Conservation (phyloP, 2,797 vertebrate genomes). For the Labeo calbasu region DNA sequence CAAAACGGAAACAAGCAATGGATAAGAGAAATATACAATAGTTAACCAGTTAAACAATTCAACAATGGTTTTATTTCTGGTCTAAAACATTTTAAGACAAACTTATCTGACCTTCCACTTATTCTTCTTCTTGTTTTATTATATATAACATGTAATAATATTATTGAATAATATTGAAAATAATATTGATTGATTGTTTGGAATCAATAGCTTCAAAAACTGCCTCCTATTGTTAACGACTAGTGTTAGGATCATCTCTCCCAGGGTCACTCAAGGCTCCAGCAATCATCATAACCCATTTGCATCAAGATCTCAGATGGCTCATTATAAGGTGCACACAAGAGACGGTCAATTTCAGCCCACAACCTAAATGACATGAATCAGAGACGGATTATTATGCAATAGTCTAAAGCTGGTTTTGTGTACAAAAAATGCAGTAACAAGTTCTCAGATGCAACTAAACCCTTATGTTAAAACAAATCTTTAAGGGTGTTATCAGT, state of each 20-base stretch:
- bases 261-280: not conserved
- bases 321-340: conserved; percentile 10
- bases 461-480: not conserved
- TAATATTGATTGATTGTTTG: not conserved
- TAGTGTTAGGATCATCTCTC: not conserved
- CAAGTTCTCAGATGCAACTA: not conserved
- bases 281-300: not conserved
- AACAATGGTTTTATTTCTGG: not conserved
- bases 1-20: not conserved
- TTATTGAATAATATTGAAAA: too few relatives aligned
- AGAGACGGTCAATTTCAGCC: not conserved
- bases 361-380: conserved; percentile 3
- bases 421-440: not conserved
- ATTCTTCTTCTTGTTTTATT: not conserved
- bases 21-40: not conserved
- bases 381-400: not conserved
- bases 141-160: too few relatives aligned
- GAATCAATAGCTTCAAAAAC: not conserved
- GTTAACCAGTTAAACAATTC: too few relatives aligned
- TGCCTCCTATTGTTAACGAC: not conserved
- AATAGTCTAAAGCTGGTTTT: conserved; percentile 2
- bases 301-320: not conserved
- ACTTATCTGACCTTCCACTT: not conserved
- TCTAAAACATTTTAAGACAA: not conserved
- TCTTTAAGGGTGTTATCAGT: not conserved